These are phyloP conservation scores for Palythoa heliodiscus DNA, from an alignment of 92 coral and sea anemone genomes.

Conservation along the genomic window DNA sequence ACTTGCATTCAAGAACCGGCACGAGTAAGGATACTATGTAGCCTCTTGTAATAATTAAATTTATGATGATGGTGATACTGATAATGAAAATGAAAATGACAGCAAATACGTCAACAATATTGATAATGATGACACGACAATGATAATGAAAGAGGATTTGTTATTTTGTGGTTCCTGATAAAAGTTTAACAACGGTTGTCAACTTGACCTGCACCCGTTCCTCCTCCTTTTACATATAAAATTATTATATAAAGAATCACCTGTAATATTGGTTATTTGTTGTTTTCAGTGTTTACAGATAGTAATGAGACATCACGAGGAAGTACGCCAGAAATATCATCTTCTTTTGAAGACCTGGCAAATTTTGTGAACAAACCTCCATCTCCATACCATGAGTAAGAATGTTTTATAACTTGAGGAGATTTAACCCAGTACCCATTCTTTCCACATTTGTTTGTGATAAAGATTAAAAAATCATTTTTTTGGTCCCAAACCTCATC, in stretches of 20 bases:
- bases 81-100: no score
- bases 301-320: constrained; percentile 20
- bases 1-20: no score
- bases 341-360: constrained; percentile 70
- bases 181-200: no score
- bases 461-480: no score
- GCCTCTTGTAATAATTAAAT: no score
- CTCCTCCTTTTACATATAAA: neutral
- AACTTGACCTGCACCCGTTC: neutral
- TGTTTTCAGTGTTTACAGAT: constrained; percentile 33
- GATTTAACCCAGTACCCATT: neutral
- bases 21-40: no score
- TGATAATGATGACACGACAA: no score
- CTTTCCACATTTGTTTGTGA: neutral
- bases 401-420: neutral
- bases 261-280: neutral
- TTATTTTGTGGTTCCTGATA: no score
- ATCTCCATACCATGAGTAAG: constrained; percentile 86
- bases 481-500: no score
- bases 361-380: constrained; percentile 74
- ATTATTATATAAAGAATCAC: no score
- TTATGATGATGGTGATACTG: neutral
- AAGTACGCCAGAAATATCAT: constrained; percentile 76
- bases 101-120: no score
- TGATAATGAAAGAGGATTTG: no score